Conservation (phyloP, 2,888 invertebrate genomes). For the Baccha elongata region DNA sequence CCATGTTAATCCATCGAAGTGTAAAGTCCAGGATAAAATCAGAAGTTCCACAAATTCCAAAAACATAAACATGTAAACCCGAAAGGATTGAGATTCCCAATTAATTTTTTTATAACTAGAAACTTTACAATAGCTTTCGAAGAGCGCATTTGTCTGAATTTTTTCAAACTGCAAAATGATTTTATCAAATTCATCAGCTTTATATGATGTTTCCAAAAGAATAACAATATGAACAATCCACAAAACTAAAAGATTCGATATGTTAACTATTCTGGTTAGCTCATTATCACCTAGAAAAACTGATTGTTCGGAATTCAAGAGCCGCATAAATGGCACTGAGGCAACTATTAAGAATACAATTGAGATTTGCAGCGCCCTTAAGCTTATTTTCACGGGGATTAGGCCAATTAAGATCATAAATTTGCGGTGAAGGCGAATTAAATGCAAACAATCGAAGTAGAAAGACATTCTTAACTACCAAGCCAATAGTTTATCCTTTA, state of each 20-base stretch:
- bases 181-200: background rate
- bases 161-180: conserved; percentile 10
- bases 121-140: background rate
- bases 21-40: background rate
- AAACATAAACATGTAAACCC: background rate
- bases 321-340: background rate
- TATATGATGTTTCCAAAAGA: conserved; percentile 12
- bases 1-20: conserved; percentile 12
- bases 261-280: conserved; percentile 15
- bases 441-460: background rate
- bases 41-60: background rate
- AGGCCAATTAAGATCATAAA: conserved; percentile 11
- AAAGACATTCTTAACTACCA: background rate
- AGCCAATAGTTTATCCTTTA: no score
- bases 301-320: conserved; percentile 11
- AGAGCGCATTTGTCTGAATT: background rate
- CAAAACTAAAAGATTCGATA: conserved; percentile 6
- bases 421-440: background rate
- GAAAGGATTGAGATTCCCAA: background rate
- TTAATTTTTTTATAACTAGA: background rate
- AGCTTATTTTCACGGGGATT: background rate
- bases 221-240: conserved; percentile 14
- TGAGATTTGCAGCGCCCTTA: conserved; percentile 5
- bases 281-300: conserved; percentile 24
- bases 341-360: conserved; percentile 2